Base-by-base conservation (phyloP, 2,888 invertebrate species). In the Dusona sp. region DNA sequence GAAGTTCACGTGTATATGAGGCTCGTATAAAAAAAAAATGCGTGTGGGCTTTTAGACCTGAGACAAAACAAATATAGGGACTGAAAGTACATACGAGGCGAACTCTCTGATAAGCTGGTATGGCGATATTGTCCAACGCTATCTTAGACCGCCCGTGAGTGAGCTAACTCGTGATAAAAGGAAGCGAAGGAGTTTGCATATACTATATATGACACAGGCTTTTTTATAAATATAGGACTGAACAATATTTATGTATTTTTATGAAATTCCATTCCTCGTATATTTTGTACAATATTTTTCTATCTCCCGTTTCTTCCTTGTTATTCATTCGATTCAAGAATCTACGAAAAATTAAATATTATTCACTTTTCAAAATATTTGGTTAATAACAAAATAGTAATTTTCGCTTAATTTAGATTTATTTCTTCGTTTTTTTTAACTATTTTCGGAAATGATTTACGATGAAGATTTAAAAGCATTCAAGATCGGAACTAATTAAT, bases 41-140 rank as follows among this genome's bases (percentile, higher is more conserved):
- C 54, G 72, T 36, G 74, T 67, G 68, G 54, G 73, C 48, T 73
- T 73, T 73, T 48, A 73, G 77, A 80, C 70, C 57, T 51, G 86
- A 80, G 86, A 86, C 80, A 83, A 84, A 84, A 84, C 83, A 84
- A 81, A 86, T 86, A 86, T 81, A 68, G 81, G 83, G 51, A 64
- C 61, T 68, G 29, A 83, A 80, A 83, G 83, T 78, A 77, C 84
- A 78, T 48, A 79, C 75, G 57, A 79, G 45, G 84, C 80, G 84
- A 81, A 84, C 57, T 78, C 57, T 78, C 68, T 83, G 86, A 86
- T 86, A 86, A 86, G 86, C 80, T 36, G 70, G 51, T 51, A 54
- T 67, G 80, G 78, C 54, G 77, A 81, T 86, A 86, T 86, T 84
- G 73, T 81, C 25, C 67, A 42, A 67, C 77, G 86, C 80, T 84